A percentile compares a stretch with the other conserved stretches of the same genome.
Conservation (phyloP, 2,888 invertebrate genomes). For the Andrena bucephala region DNA sequence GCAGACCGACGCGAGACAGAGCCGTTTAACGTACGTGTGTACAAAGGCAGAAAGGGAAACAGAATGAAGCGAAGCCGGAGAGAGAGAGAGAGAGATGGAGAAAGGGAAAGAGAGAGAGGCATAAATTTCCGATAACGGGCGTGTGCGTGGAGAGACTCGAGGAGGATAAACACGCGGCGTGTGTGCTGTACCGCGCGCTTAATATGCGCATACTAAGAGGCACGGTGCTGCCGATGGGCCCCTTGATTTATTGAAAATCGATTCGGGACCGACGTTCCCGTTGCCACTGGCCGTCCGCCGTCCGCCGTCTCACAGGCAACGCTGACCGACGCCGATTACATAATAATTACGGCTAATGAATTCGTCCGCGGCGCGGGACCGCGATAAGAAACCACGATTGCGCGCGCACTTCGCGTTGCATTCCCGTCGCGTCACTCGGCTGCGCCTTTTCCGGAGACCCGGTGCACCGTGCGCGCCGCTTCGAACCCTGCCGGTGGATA, state of each 20-base stretch:
- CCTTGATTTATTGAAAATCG: constrained; percentile 63
- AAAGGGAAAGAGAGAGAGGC: constrained; percentile 21
- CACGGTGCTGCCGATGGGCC: constrained; percentile 51
- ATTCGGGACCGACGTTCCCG: constrained; percentile 54
- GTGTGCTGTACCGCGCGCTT: constrained; percentile 42
- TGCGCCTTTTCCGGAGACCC: constrained; percentile 28
- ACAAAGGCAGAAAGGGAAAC: no score
- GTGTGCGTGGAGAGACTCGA: constrained; percentile 62
- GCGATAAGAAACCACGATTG: constrained; percentile 36
- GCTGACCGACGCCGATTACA: constrained; percentile 58
- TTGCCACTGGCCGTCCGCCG: constrained; percentile 43
- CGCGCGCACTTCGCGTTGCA: constrained; percentile 17
- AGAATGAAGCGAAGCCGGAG: background rate
- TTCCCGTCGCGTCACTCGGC: constrained; percentile 21
- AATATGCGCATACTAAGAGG: constrained; percentile 71
- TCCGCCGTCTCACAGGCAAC: constrained; percentile 21
- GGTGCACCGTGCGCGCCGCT: background rate
- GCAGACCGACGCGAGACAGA: constrained; percentile 21
- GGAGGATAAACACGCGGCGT: constrained; percentile 60
- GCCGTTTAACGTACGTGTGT: no score
- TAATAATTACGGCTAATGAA: constrained; percentile 63
- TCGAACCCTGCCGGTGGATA: background rate
- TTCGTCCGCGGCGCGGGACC: constrained; percentile 34
- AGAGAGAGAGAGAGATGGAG: background rate
- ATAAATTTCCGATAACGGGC: constrained; percentile 61